Percentiles rank a stretch among this genome's conserved stretches.
Evolutionary conservation across 1,140 invertebrate species (phyloP).

Genomic region (Drosophila nebulosa): DNA sequence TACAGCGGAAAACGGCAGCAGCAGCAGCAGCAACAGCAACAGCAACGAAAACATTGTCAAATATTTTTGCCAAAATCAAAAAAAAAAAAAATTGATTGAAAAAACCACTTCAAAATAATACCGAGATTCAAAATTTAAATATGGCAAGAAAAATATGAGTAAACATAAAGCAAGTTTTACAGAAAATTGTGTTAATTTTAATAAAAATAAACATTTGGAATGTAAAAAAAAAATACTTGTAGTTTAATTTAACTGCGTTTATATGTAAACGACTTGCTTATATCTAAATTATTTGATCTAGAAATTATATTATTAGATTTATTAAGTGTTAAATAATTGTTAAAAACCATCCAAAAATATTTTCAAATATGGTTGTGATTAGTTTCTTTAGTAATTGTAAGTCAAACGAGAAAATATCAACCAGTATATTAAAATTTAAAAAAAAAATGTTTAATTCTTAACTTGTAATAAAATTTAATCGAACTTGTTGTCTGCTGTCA

Average conservation of each 20-base stretch:
- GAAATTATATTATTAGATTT: too few species aligned
- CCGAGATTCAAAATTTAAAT: neutral
- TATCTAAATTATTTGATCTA: too few species aligned
- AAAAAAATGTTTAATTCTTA: neutral
- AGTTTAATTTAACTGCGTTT: too few species aligned
- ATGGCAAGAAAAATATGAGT: neutral
- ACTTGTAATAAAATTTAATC: neutral
- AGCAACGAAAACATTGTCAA: conserved; percentile 40
- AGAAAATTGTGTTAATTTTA: neutral
- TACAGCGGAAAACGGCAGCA: conserved; percentile 19
- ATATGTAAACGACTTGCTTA: too few species aligned
- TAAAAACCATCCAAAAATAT: too few species aligned
- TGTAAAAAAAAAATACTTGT: too few species aligned
- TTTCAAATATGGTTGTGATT: too few species aligned
- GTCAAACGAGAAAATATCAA: too few species aligned
- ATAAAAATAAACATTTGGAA: too few species aligned
- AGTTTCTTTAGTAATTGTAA: too few species aligned
- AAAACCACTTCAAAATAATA: conserved; percentile 5
- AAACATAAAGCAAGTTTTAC: neutral
- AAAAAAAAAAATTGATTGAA: neutral
- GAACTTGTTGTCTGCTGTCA: conserved; percentile 1
- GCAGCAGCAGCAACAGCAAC: neutral
- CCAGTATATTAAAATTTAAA: neutral
- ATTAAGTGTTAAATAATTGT: too few species aligned
- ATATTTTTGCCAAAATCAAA: conserved; percentile 37